Evolutionary conservation across 2,888 invertebrate genomes (phyloP).

Genomic region (Leptinotarsa haldemani): DNA sequence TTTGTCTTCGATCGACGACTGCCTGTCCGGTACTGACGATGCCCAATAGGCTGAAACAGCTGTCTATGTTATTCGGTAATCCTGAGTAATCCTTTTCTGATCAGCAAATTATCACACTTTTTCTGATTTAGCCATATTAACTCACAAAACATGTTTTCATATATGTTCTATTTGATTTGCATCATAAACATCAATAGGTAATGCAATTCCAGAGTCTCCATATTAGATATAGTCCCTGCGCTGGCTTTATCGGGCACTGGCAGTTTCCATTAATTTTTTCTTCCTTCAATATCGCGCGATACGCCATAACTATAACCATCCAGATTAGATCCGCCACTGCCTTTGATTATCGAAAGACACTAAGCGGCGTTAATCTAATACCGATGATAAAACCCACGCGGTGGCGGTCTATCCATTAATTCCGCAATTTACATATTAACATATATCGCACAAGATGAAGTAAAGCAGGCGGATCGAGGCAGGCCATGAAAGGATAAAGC

Average conservation of each 20-base stretch:
- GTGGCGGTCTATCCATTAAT: slow-evolving; percentile 55
- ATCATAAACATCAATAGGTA: too few species aligned
- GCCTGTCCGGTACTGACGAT: too few species aligned
- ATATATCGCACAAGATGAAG: slow-evolving; percentile 58
- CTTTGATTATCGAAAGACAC: slow-evolving; percentile 39
- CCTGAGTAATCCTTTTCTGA: too few species aligned
- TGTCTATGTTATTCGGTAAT: too few species aligned
- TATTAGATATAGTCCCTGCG: not conserved
- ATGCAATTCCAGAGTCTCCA: too few species aligned
- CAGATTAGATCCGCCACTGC: slow-evolving; percentile 22
- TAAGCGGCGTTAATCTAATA: slow-evolving; percentile 51
- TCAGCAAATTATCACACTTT: too few species aligned
- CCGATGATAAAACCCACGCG: slow-evolving; percentile 54
- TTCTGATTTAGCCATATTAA: too few species aligned
- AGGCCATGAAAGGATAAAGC: slow-evolving; percentile 56
- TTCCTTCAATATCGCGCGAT: not conserved
- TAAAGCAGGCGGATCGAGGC: slow-evolving; percentile 46
- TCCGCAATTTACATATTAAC: slow-evolving; percentile 59
- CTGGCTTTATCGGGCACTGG: not conserved
- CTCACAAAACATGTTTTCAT: too few species aligned
- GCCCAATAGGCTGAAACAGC: too few species aligned
- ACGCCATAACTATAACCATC: slow-evolving; percentile 4
- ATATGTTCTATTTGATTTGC: too few species aligned
- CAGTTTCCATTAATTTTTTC: not conserved
- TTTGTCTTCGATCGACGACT: too few species aligned